Evolutionary conservation across 1,140 invertebrate species (phyloP), one percentile per base, ranked within the genome.

Genomic region (Ips typographus): DNA sequence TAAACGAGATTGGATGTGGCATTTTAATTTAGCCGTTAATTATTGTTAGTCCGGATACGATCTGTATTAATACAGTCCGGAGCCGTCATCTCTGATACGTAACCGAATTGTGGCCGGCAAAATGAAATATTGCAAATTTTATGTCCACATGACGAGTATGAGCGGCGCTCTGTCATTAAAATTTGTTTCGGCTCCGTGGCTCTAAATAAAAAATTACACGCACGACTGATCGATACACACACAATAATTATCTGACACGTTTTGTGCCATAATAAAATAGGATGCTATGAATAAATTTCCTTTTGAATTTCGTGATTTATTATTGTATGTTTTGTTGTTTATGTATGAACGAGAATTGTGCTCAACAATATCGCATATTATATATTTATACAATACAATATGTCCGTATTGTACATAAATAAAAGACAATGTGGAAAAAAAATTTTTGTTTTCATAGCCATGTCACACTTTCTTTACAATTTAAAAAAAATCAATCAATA

Each of bases 91-190:
- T 49, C 44, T 49, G 53, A 56, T 56, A 38, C 38, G 53, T 56
- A 56, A 56, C 53, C 53, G 22, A 56, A 56, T 56, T 56, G 53
- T 56, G 39, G 53, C 53, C 44, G 47, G n/a, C 53, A 39, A 56
- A 56, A 56, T 56, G 53, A 38, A 56, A 56, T 56, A 56, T 56
- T 56, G 53, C 53, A 56, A 56, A 56, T 56, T 56, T 56, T 56
- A 56, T 56, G 53, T 56, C 7, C 7, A 56, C 7, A 39, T 56
- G 7, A n/a, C 38, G n/a, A 37, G 47, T 56, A 39, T 56, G 53
- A 7, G 53, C 22, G 22, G 7, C 7, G 7, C 38, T 56, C 53
- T 56, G 37, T 56, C 53, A 41, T 59, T 59, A 41, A 59, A 59
- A 59, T 43, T 41, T 59, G 4, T 59, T 59, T 59, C 39, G 2